These are phyloP conservation scores for Nautilus pompilius DNA, from an alignment of 1,140 invertebrate genomes.

Conservation along the genomic window DNA sequence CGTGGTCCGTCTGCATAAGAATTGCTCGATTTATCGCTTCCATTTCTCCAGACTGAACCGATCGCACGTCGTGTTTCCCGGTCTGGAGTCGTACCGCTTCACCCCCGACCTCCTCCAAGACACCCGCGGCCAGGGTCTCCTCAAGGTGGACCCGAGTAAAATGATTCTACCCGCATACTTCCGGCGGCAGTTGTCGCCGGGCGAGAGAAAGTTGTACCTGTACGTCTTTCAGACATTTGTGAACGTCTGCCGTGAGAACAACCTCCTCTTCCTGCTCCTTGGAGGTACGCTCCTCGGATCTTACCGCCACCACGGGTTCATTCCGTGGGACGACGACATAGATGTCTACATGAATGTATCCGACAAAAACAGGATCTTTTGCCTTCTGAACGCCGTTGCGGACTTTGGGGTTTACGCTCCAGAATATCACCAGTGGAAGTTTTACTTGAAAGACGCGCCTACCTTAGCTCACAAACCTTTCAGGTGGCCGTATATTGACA, in stretches of 20 bases:
- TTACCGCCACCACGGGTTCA: conserved; percentile 29
- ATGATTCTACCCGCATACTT: no score
- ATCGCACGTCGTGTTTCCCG: no score
- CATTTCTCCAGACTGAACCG: no score
- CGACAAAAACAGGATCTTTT: conserved; percentile 15
- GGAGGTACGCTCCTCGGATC: conserved; percentile 28
- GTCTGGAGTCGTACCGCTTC: no score
- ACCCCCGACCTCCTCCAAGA: no score
- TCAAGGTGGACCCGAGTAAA: no score
- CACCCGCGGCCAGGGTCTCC: no score
- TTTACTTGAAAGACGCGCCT: conserved; percentile 15
- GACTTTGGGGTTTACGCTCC: conserved; percentile 5
- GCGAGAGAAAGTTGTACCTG: conserved; percentile 16
- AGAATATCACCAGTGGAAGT: conserved; percentile 28
- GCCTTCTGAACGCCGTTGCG: conserved; percentile 11
- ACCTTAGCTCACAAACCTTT: conserved; percentile 17
- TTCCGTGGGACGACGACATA: conserved; percentile 41
- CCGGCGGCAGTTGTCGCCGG: no score
- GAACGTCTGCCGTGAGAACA: conserved; percentile 12
- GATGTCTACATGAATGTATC: conserved; percentile 23
- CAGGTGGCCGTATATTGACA: conserved; percentile 46
- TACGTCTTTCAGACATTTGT: conserved; percentile 19
- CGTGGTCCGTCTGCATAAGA: no score
- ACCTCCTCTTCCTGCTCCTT: conserved; percentile 25
- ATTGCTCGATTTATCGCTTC: no score